phyloP scores from a whole-genome alignment of 2,797 vertebrate species.

The Synanceia verrucosa region DNA sequence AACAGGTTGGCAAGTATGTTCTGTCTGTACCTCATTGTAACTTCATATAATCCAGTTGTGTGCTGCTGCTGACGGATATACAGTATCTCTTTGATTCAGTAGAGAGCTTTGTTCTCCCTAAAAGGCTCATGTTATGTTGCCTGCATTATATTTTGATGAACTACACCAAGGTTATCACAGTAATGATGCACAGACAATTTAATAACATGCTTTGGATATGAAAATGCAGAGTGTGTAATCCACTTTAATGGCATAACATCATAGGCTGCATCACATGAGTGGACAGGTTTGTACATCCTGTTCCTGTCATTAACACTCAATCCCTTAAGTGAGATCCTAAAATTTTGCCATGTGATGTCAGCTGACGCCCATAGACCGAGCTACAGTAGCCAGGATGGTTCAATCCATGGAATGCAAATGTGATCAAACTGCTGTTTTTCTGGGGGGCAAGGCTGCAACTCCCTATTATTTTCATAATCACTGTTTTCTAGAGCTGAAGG shows the following conservation, averaged over 20 bases:
- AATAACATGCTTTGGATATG: not conserved
- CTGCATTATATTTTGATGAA: not conserved
- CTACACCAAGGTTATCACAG: not conserved
- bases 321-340: not conserved
- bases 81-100: not conserved
- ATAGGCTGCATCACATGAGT: not conserved
- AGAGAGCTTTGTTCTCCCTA: not conserved
- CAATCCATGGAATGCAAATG: not conserved
- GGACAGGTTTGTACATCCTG: not conserved
- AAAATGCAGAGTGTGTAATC: not conserved
- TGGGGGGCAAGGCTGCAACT: not conserved
- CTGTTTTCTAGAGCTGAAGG: not conserved
- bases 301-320: not conserved
- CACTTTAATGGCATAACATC: not conserved
- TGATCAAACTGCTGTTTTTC: not conserved
- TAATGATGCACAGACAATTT: not conserved
- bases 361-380: not conserved
- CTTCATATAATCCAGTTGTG: constrained; percentile 32
- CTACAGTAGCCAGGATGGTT: not conserved
- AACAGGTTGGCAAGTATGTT: not conserved
- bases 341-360: not conserved
- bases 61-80: not conserved
- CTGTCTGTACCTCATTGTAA: not conserved
- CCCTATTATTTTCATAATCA: not conserved
- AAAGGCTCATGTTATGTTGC: not conserved